Evolutionary conservation across 2,888 invertebrate genomes (phyloP), one percentile per base, ranked within the genome.

Genomic region (Galerucella calmariensis): DNA sequence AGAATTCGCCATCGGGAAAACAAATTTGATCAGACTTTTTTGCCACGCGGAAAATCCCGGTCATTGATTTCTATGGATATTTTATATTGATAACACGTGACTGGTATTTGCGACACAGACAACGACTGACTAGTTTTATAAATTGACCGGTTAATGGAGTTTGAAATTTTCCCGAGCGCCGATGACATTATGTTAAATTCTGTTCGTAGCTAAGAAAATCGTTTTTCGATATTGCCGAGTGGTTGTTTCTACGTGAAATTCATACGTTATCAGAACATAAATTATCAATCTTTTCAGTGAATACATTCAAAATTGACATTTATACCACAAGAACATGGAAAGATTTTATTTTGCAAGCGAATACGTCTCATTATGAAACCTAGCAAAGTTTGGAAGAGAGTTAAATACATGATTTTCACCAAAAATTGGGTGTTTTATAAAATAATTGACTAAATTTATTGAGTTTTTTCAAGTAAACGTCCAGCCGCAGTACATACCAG

Each of bases 1-100:
- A 10, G 58, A 67, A 58, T 56, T 41, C 44, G 16, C 41, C 20
- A 41, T 16, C 41, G 11, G 48, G 44, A 20, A 73, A 63, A 68
- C 68, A 75, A 74, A 76, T 69, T 78, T 66, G 35, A 74, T 59
- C 75, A 59, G 61, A 69, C 75, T 69, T 70, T 73, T 73, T 75
- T 67, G 71, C 77, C 67, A 72, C 74, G 76, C 66, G 67, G 74
- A 73, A 77, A 76, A 77, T 76, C 76, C 74, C 76, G 62, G 75
- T 78, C 77, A 79, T 79, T 79, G 79, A 79, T 79, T 79, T 79
- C 76, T 79, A 79, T 77, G 78, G 77, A 72, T 75, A 74, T 78
- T 79, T 77, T 77, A 79, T 77, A 74, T 77, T 74, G 77, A 78
- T 78, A 78, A 69, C 76, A 79, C 78, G 79, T 79, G 78, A 79